These are phyloP conservation scores for Erebia aethiops DNA, from an alignment of 2,888 invertebrate genomes.

Conservation along the genomic window DNA sequence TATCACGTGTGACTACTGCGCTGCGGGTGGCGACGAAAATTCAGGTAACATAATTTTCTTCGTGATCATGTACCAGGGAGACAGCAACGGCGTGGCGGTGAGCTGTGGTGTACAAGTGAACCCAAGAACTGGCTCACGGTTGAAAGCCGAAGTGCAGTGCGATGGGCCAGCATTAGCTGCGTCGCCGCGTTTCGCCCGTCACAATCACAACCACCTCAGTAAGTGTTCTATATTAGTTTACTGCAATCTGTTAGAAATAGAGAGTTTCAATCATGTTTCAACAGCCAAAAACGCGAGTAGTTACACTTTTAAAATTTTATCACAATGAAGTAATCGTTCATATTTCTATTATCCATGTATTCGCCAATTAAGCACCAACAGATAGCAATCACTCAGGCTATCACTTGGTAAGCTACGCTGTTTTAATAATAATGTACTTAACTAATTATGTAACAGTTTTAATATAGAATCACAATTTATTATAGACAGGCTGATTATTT, in stretches of 20 bases:
- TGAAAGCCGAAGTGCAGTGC: conserved; percentile 82
- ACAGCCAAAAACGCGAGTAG: neutral
- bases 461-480: too few species aligned
- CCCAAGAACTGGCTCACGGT: conserved; percentile 84
- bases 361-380: too few species aligned
- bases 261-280: too few species aligned
- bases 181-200: conserved; percentile 86
- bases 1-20: too few species aligned
- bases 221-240: conserved; percentile 40
- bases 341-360: too few species aligned
- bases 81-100: conserved; percentile 54
- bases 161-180: conserved; percentile 78
- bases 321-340: too few species aligned
- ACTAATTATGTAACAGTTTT: too few species aligned
- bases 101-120: conserved; percentile 78
- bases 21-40: neutral
- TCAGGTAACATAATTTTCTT: neutral
- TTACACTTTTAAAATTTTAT: too few species aligned
- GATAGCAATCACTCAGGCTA: too few species aligned
- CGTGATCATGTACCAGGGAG: conserved; percentile 28
- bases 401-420: too few species aligned
- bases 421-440: too few species aligned
- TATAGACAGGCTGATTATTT: too few species aligned
- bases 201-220: conserved; percentile 88
- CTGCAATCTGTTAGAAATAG: neutral